Evolutionary conservation across 1,140 invertebrate species (phyloP).

Genomic region (Dinoponera quadriceps): DNA sequence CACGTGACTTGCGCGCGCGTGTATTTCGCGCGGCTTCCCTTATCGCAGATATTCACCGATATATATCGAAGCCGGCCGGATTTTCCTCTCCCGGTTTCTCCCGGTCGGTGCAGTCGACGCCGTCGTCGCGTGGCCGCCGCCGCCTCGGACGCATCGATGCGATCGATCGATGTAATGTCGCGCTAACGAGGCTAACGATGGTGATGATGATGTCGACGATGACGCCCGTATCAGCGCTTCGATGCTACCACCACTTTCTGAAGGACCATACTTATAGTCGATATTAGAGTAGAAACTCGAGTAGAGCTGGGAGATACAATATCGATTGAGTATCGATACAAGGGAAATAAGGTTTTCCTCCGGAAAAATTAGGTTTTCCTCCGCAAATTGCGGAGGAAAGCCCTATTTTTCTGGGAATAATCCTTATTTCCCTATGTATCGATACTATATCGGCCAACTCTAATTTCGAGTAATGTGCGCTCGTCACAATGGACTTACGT

Average conservation of each 20-base stretch:
- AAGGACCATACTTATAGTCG: slow-evolving; percentile 43
- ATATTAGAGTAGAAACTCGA: slow-evolving; percentile 36
- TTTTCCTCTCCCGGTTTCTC: not conserved
- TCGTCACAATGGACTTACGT: slow-evolving; percentile 33
- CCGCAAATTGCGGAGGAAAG: too few relatives aligned
- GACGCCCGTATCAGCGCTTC: slow-evolving; percentile 29
- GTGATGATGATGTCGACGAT: slow-evolving; percentile 45
- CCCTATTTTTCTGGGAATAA: too few relatives aligned
- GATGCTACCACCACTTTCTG: slow-evolving; percentile 22
- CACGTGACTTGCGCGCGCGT: slow-evolving; percentile 7
- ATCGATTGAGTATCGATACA: too few relatives aligned
- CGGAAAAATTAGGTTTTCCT: too few relatives aligned
- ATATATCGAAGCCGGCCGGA: slow-evolving; percentile 1
- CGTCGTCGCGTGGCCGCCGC: slow-evolving; percentile 22
- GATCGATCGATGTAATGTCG: slow-evolving; percentile 27
- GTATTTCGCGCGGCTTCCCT: not conserved
- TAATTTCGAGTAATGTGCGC: slow-evolving; percentile 28
- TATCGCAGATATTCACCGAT: slow-evolving; percentile 19
- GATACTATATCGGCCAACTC: too few relatives aligned
- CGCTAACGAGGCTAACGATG: slow-evolving; percentile 24
- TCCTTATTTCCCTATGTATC: too few relatives aligned
- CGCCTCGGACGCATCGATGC: slow-evolving; percentile 15
- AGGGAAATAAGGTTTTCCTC: too few relatives aligned
- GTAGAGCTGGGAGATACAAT: too few relatives aligned
- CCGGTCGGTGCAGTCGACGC: not conserved